Evolutionary conservation across 2,113 vertebrate species (phyloP), one percentile per base, ranked within the genome.

Genomic region (Corynorhinus townsendii): DNA sequence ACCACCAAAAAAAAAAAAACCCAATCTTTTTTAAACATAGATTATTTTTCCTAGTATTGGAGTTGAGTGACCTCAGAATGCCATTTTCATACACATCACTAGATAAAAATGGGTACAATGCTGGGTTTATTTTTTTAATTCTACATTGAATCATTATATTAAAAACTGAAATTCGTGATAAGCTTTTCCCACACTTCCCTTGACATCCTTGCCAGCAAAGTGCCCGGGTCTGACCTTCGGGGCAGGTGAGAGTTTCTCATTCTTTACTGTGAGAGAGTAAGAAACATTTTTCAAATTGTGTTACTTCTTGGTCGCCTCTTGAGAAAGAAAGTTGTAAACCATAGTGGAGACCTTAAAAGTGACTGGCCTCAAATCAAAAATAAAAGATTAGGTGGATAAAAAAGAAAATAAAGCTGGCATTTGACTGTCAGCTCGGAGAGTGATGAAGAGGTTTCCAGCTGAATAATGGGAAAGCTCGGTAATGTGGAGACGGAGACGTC

Each of bases 371-470:
- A 92, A 96, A 95, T 97, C 54, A 95, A 91, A 97, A 90, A 92
- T 92, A 94, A 97, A 96, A 97, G 52, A 95, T 90, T 93, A 86
- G 93, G 56, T 92, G 93, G 95, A 92, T 95, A 91, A 95, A 94
- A 97, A 96, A 84, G 96, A 96, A 97, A 96, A 97, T 64, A 97
- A 93, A 94, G 90, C 90, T 96, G 97, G 85, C 95, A 89, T 95
- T 96, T 94, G 94, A 86, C 97, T 95, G 96, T 97, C 82, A 96
- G 95, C 54, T 26, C 40, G 2, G 3, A 5, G 59, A 80, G 69
- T 96, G 95, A 96, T 97, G 77, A 94, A 96, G 84, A 93, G 62
- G 40, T 64, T 96, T 95, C 83, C 54, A 26, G 79, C 45, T 89
- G 92, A 93, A 33, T 89, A 83, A 94, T 92, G 71, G 85, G 77